Base-by-base conservation (phyloP, 1,140 invertebrate genomes). In the Drosophila sp. region DNA sequence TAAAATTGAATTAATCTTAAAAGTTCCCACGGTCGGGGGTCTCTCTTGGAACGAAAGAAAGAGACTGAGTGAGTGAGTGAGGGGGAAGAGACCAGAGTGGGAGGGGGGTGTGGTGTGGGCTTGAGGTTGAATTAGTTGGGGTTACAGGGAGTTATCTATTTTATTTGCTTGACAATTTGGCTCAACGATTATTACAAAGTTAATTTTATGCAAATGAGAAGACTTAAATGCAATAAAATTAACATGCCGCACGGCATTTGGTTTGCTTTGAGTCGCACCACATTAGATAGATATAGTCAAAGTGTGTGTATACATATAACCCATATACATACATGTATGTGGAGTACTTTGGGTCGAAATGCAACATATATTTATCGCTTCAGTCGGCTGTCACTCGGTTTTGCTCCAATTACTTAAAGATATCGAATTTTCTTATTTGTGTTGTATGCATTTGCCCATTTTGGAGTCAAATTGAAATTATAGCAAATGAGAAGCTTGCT, bases 1-100 rank as follows among this genome's bases (percentile, higher is more conserved):
- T 89, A 79, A 87, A 87, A 87, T 77, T 77, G 73, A 89, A 80
- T 80, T 87, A 89, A 87, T 87, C 83, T 89, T 71, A 33, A 17
- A 62, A 77, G 69, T 87, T 87, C 83, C 83, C 83, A 87, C 83
- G 83, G 73, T 89, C 76, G 29, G 33, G 44, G 29, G 60, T 58
- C 66, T 32, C 60, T 65, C 62, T 38, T 40, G 27, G 8, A 4
- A 35, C 8, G 3, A 17, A 17, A 17, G 29, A 17, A n/a, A 30
- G n/a, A n/a, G 41, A 17, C 3, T 8, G 41, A 11, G 27, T 1
- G 17, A 1, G 23, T 11, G 35, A 1, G 50, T 10, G 60, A 11
- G 2, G 11, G 25, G 27, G 38, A 23, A 25, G 4, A 2, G 6
- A 11, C 1, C 6, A 11, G 40, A 10, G 25, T 5, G 41, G 11